Percentiles rank a stretch among this genome's conserved stretches.
phyloP scores from a whole-genome alignment of 2,888 invertebrate genomes.

The Callyntrura guangdongensis region DNA sequence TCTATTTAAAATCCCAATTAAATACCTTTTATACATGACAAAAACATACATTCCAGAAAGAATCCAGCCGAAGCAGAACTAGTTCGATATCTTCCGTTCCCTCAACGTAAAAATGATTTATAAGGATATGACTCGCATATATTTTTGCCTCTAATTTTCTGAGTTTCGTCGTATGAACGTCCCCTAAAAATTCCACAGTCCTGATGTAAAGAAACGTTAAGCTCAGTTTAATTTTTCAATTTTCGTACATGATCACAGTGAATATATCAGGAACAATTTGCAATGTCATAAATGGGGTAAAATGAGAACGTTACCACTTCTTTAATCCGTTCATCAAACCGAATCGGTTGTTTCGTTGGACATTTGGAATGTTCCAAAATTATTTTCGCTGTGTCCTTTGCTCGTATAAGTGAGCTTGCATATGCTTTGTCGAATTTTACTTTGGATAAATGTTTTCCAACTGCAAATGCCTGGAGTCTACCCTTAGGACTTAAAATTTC shows the following conservation, averaged over 20 bases:
- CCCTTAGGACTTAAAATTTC: constrained; percentile 68
- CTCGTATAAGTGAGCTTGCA: constrained; percentile 62
- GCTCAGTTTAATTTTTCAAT: background rate
- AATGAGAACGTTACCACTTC: constrained; percentile 60
- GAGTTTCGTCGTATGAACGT: constrained; percentile 63
- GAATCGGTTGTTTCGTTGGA: constrained; percentile 43
- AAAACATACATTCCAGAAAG: constrained; percentile 59
- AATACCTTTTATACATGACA: background rate
- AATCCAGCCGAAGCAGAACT: constrained; percentile 57
- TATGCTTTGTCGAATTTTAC: constrained; percentile 65
- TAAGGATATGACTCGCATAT: constrained; percentile 58
- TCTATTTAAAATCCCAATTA: background rate
- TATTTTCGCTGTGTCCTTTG: constrained; percentile 64
- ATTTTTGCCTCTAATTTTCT: constrained; percentile 63
- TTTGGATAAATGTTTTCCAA: constrained; percentile 53
- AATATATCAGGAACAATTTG: too few relatives aligned
- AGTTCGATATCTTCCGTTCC: constrained; percentile 66
- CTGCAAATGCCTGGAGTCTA: constrained; percentile 58
- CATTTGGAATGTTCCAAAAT: constrained; percentile 70
- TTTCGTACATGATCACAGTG: too few relatives aligned
- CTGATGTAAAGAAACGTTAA: constrained; percentile 11
- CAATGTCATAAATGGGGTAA: background rate
- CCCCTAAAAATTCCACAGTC: constrained; percentile 65
- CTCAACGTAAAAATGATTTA: constrained; percentile 68
- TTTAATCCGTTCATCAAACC: constrained; percentile 70